A percentile compares a stretch with the other conserved stretches of the same genome.
These are phyloP conservation scores for Rugalucina vietnamica DNA, from an alignment of 2,888 invertebrate species.

Conservation along the genomic window DNA sequence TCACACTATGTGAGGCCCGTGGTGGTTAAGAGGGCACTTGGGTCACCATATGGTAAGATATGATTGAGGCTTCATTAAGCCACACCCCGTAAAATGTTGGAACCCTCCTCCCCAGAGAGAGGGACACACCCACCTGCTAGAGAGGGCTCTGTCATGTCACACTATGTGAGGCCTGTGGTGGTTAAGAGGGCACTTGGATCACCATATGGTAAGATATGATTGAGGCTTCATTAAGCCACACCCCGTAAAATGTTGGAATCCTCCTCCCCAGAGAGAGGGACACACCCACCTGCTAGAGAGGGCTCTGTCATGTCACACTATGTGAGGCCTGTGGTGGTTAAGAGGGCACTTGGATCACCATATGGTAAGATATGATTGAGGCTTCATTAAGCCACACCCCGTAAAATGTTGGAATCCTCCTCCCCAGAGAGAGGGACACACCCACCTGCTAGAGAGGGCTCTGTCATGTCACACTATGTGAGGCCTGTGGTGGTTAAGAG, in stretches of 20 bases:
- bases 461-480: constrained; percentile 78
- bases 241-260: constrained; percentile 20
- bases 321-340: constrained; percentile 63
- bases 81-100: constrained; percentile 25
- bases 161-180: constrained; percentile 72
- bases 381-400: constrained; percentile 63
- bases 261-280: constrained; percentile 17
- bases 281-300: constrained; percentile 64
- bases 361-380: too few species aligned
- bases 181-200: constrained; percentile 27
- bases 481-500: constrained; percentile 59
- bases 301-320: constrained; percentile 80
- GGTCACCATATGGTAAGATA: too few species aligned
- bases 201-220: too few species aligned
- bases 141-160: constrained; percentile 77
- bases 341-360: constrained; percentile 10
- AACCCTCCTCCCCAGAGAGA: constrained; percentile 16
- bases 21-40: constrained; percentile 32
- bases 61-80: too few species aligned
- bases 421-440: constrained; percentile 32
- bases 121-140: constrained; percentile 57
- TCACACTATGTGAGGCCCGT: constrained; percentile 76
- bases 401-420: constrained; percentile 16
- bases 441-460: constrained; percentile 70
- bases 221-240: too few species aligned